Evolutionary conservation across 92 coral and sea anemone genomes (phyloP).

Genomic region (Epizoanthus fatuus): DNA sequence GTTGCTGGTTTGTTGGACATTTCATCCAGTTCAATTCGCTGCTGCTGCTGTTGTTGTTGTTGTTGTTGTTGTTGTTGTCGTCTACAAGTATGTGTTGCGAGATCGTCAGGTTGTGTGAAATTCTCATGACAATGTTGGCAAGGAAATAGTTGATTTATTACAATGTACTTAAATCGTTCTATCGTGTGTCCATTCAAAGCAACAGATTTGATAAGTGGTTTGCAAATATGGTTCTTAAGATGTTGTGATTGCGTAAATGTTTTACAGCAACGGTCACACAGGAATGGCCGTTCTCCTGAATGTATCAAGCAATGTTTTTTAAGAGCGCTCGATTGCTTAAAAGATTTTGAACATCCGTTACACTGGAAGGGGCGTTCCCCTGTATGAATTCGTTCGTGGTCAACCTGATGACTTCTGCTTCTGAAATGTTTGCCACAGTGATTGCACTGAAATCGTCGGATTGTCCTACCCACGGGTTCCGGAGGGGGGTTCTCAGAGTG

Average conservation of each 20-base stretch:
- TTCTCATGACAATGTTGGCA: neutral
- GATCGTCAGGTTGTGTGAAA: neutral
- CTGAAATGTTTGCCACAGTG: constrained; percentile 24
- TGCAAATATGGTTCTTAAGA: constrained; percentile 21
- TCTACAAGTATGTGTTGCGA: constrained; percentile 8
- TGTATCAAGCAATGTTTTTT: constrained; percentile 27
- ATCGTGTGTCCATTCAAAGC: constrained; percentile 29
- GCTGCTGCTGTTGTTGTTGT: neutral
- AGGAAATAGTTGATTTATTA: neutral
- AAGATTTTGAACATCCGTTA: constrained; percentile 12
- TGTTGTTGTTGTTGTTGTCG: neutral
- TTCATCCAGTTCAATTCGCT: neutral
- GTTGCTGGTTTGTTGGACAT: neutral
- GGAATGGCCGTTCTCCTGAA: constrained; percentile 3
- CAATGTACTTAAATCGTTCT: constrained; percentile 19
- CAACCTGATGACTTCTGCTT: constrained; percentile 22
- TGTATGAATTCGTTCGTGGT: constrained; percentile 43
- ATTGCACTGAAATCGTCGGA: constrained; percentile 28
- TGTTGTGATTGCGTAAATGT: constrained; percentile 32
- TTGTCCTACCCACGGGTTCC: neutral
- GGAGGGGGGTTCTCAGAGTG: neutral
- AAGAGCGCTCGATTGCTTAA: constrained; percentile 34
- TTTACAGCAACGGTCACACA: constrained; percentile 23
- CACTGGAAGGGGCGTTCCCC: constrained; percentile 44
- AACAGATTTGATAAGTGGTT: constrained; percentile 2